Conservation (phyloP, 1,140 invertebrate genomes). For the Trachymyrmex cornetzi region DNA sequence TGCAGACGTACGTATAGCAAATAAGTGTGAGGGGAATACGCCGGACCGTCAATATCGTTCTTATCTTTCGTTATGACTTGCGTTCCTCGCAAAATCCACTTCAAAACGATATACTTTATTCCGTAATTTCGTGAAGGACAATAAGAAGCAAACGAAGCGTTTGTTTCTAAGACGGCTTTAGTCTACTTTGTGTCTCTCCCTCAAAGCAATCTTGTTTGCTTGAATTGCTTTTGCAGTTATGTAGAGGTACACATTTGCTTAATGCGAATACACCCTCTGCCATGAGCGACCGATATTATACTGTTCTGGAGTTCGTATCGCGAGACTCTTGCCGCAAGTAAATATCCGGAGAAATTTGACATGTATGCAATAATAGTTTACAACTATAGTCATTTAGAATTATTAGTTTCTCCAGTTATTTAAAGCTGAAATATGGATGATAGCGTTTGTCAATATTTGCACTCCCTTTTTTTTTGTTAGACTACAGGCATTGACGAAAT, state of each 20-base stretch:
- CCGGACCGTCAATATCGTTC: background rate
- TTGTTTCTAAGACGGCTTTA: conserved; percentile 6
- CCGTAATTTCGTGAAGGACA: background rate
- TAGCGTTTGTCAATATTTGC: background rate
- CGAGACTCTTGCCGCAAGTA: background rate
- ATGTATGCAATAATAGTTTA: conserved; percentile 15
- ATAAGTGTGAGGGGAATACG: conserved; percentile 21
- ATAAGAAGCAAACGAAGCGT: background rate
- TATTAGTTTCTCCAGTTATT: background rate
- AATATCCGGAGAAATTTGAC: conserved; percentile 10
- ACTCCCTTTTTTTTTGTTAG: background rate
- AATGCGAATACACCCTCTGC: conserved; percentile 11
- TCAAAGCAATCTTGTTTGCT: conserved; percentile 2
- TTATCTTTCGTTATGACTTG: conserved; percentile 5
- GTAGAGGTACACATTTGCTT: conserved; percentile 21
- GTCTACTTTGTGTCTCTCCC: background rate
- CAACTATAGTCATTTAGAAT: background rate
- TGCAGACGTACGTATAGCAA: background rate
- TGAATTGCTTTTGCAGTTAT: conserved; percentile 23
- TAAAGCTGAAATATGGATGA: background rate
- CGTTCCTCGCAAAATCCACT: background rate
- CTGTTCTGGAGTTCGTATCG: background rate
- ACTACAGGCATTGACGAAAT: background rate
- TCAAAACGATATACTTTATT: background rate
- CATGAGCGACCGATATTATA: conserved; percentile 24